phyloP scores from a whole-genome alignment of 2,113 vertebrate species.

The Hyperopisus bebe region DNA sequence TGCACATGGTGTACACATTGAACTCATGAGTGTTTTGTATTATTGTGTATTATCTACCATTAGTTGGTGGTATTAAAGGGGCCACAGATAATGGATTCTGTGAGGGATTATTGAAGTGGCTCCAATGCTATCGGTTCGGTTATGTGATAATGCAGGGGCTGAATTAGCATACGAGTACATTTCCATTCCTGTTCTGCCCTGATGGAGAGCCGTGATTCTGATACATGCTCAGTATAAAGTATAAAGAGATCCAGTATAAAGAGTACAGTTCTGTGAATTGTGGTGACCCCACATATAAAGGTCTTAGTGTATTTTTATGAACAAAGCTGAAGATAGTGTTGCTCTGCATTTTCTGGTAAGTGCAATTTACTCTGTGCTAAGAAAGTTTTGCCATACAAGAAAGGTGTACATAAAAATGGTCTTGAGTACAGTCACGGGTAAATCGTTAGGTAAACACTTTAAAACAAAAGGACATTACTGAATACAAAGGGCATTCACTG shows the following conservation, averaged over 20 bases:
- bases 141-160: slow-evolving; percentile 13
- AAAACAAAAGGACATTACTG: neutral
- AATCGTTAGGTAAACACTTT: neutral
- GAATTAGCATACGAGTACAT: slow-evolving; percentile 20
- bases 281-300: neutral
- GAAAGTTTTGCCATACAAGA: neutral
- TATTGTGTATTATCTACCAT: slow-evolving; percentile 29
- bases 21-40: slow-evolving; percentile 29
- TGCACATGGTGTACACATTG: slow-evolving; percentile 23
- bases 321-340: neutral
- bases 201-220: neutral
- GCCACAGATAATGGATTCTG: slow-evolving; percentile 24
- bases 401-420: neutral
- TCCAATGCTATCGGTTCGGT: slow-evolving; percentile 16
- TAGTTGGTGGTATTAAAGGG: slow-evolving; percentile 24
- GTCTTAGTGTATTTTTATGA: neutral
- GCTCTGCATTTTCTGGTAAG: neutral
- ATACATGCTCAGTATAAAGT: neutral
- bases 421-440: neutral
- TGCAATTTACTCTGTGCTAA: neutral
- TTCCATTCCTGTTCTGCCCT: neutral
- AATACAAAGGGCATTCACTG: no score
- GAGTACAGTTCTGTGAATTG: neutral
- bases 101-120: slow-evolving; percentile 22
- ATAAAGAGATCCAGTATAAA: neutral